Base-by-base conservation (phyloP, 2,888 invertebrate species). In the Dynastes tityus region DNA sequence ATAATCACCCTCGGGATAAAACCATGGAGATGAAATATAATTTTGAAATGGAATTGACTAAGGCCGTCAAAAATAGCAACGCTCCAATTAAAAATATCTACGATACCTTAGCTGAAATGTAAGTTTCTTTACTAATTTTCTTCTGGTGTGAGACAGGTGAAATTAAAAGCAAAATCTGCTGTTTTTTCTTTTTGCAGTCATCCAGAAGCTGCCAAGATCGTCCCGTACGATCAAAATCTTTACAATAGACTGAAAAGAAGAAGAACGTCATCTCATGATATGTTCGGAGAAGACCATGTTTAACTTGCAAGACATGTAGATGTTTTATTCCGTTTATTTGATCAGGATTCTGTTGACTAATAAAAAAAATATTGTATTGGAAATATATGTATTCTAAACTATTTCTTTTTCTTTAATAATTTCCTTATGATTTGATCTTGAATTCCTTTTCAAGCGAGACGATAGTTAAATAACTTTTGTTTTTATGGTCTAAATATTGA, bases 171-270 rank as follows among this genome's bases (percentile, higher is more conserved):
- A 37, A 37, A 22, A 37, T 5, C 0, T 37, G 5, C 5, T 37
- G 32, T 37, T 37, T 37, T 73, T 53, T 53, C 53, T 77, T 37
- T 85, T 85, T 77, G 45, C 80, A 88, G 88, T 82, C 87, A 87
- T 83, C 88, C 88, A 2, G 87, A 85, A 81, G 87, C 88, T 22
- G 87, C 88, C 0, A 83, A 86, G 67, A 86, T 87, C 80, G 86
- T 84, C 4, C 85, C 86, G 4, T 88, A 86, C 77, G 85, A 87
- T 32, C 68, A 63, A 9, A 79, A 79, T 77, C 71, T 79, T 11
- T 77, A 55, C 37, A 77, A 67, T 13, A 77, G 76, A 37, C 37
- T 79, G 45, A 79, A 79, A 22, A 51, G 79, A 53, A 71, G 77
- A 45, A 71, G 79, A 5, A 49, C 9, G 5, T 77, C 79, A 1